A percentile compares a stretch with the other conserved stretches of the same genome.
Evolutionary conservation across 2,888 invertebrate species (phyloP).

Genomic region (Sycophila texana): DNA sequence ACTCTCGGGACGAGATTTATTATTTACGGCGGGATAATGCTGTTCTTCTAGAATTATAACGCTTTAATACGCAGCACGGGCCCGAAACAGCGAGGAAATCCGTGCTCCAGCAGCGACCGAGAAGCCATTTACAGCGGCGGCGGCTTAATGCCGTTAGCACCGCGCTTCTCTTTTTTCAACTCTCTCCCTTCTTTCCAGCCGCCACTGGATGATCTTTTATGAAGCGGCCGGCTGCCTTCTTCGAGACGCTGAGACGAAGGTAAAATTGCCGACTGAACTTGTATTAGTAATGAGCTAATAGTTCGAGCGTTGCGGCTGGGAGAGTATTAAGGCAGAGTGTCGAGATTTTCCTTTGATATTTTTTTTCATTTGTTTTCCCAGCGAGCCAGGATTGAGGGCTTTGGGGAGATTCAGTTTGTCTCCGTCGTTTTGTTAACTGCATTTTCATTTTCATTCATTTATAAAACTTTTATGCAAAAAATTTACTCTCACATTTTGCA

Average conservation of each 20-base stretch:
- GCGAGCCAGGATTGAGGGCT: neutral
- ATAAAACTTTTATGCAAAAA: no score
- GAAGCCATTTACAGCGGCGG: conserved; percentile 40
- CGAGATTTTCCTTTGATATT: conserved; percentile 34
- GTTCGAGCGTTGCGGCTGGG: conserved; percentile 15
- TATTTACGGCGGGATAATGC: conserved; percentile 55
- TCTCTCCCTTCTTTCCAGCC: neutral
- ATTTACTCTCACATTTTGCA: no score
- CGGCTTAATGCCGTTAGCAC: conserved; percentile 39
- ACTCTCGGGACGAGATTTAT: conserved; percentile 52
- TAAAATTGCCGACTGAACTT: conserved; percentile 6
- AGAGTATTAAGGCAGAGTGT: conserved; percentile 1
- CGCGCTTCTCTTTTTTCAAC: neutral
- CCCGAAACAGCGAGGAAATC: neutral
- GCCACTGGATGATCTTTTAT: conserved; percentile 13
- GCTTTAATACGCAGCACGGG: conserved; percentile 45
- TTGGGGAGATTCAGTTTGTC: neutral
- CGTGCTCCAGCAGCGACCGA: conserved; percentile 13
- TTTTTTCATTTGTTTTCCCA: conserved; percentile 5
- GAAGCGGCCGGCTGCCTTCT: neutral
- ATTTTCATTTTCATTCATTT: no score
- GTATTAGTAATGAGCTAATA: conserved; percentile 46
- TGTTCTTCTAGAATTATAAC: conserved; percentile 55
- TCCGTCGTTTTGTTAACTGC: neutral
- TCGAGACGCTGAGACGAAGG: neutral